Percentiles rank a stretch among this genome's conserved stretches.
These are phyloP conservation scores for Carettochelys insculpta DNA, from an alignment of 2,113 vertebrate species.

Conservation along the genomic window DNA sequence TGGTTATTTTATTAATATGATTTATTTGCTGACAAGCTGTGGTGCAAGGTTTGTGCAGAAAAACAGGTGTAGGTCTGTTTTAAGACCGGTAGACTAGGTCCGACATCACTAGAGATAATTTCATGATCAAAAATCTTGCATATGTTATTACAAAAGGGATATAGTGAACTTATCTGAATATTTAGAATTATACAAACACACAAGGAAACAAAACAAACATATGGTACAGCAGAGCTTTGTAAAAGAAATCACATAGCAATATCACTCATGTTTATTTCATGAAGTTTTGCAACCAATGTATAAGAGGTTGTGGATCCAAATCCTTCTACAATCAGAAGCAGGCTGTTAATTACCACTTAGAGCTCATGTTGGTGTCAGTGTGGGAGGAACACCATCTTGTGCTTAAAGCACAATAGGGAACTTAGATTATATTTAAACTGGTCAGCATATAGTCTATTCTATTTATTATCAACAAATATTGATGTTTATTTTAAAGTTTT, in stretches of 20 bases:
- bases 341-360: background rate
- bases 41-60: conserved; percentile 34
- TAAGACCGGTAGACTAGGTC: conserved; percentile 41
- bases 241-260: background rate
- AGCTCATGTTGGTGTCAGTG: background rate
- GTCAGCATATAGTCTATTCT: background rate
- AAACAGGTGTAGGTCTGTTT: conserved; percentile 9
- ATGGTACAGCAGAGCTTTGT: conserved; percentile 16
- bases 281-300: background rate
- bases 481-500: background rate
- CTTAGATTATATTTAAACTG: background rate
- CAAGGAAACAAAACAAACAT: conserved; percentile 48
- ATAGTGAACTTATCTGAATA: conserved; percentile 63
- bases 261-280: background rate
- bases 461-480: no score
- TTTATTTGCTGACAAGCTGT: conserved; percentile 26
- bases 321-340: background rate
- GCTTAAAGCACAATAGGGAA: background rate
- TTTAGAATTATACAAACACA: conserved; percentile 20
- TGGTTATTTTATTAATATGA: conserved; percentile 71
- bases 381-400: background rate
- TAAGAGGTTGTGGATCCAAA: background rate
- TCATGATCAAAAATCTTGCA: conserved; percentile 59
- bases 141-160: conserved; percentile 58
- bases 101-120: conserved; percentile 55